Percentiles rank a stretch among this genome's conserved stretches.
phyloP scores from a whole-genome alignment of 1,140 invertebrate genomes.

The Tetramorium alpestre region DNA sequence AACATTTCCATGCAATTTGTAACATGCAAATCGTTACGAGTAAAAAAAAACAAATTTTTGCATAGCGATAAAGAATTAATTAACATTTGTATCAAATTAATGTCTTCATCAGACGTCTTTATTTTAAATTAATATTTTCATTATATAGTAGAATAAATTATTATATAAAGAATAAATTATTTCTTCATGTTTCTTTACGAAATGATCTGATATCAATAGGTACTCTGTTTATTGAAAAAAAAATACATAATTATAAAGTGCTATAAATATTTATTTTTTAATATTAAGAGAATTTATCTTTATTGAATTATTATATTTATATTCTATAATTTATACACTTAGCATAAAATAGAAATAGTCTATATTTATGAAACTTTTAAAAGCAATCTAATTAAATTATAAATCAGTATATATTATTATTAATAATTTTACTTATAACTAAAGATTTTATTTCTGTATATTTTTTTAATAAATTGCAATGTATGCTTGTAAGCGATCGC shows the following conservation, averaged over 20 bases:
- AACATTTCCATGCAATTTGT: slow-evolving; percentile 9
- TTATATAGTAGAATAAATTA: background rate
- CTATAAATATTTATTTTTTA: background rate
- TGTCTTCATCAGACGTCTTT: background rate
- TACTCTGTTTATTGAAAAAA: background rate
- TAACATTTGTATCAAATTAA: background rate
- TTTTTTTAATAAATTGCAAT: background rate
- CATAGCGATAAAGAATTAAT: background rate
- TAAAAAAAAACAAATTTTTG: slow-evolving; percentile 30
- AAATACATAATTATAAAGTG: background rate
- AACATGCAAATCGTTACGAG: slow-evolving; percentile 4
- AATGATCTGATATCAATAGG: background rate
- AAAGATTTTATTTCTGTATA: background rate
- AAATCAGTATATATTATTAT: background rate
- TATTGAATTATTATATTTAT: background rate
- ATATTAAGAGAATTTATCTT: background rate
- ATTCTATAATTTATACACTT: background rate
- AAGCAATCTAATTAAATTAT: background rate
- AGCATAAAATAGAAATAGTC: background rate
- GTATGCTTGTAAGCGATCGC: background rate
- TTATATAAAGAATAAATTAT: background rate
- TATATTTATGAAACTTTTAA: background rate
- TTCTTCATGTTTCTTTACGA: background rate
- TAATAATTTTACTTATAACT: background rate
- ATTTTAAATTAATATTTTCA: background rate